Base-by-base conservation (phyloP, 1,140 invertebrate species). In the Atta cephalotes region DNA sequence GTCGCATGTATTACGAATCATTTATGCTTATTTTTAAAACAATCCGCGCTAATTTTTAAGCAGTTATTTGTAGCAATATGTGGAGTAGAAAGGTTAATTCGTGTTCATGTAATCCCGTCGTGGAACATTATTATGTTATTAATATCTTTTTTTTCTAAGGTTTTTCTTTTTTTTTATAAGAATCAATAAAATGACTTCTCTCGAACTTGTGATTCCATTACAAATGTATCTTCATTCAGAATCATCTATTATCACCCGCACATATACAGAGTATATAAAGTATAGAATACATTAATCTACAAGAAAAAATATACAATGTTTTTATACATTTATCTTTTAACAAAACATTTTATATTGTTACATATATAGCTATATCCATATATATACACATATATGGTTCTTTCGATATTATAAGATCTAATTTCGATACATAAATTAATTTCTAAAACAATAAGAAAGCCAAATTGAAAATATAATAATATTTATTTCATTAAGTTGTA, bases 401-500 rank as follows among this genome's bases (percentile, higher is more conserved):
- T 14, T 60, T 60, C 2, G 7, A 53, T 65, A 16, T 66, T 65
- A 78, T 35, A 45, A 68, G 10, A 87, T 53, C 31, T 66, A 88
- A 88, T 87, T 90, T 89, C 70, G 25, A 84, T 79, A 66, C 18
- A 49, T 4, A 66, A 66, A 87, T 56, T 76, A 81, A 88, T 39
- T 81, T 74, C 31, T 72, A 85, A 89, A 90, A 74, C 72, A 89
- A 89, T 78, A 88, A 91, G 56, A 93, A 89, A 63, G 62, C 87
- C 86, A 89, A 88, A 92, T 94, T 89, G 92, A 93, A 94, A 94
- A 94, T 94, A 94, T 94, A 94, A 90, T 92, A 92, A 93, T 93
- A 89, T 94, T 94, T 93, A 93, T 94, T 93, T 91, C 89, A 91
- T 91, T 91, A 93, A 87, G 89, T 91, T 93, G 91, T 91, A 92